phyloP scores from a whole-genome alignment of 2,888 invertebrate species.

The Agrochola litura region DNA sequence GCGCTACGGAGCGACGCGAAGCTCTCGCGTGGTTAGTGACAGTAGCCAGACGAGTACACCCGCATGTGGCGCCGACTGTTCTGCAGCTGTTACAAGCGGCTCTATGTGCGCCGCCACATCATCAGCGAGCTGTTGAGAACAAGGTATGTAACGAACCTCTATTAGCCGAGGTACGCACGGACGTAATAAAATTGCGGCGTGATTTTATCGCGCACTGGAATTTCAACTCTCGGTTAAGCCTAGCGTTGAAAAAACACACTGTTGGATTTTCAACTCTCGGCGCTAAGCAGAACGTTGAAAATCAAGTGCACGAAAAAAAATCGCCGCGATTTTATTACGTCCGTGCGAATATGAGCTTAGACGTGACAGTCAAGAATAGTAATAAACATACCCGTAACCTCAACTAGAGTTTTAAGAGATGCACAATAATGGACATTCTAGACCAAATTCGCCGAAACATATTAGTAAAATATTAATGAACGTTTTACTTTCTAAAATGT shows the following conservation, averaged over 20 bases:
- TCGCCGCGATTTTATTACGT: no score
- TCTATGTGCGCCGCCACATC: constrained; percentile 80
- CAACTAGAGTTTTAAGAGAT: no score
- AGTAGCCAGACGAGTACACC: constrained; percentile 96
- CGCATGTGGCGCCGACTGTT: constrained; percentile 97
- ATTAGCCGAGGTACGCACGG: no score
- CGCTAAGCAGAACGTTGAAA: no score
- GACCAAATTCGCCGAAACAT: background rate
- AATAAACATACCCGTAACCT: background rate
- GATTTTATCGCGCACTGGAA: no score
- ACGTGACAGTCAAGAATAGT: background rate
- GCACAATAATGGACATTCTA: background rate
- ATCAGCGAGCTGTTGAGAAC: constrained; percentile 40
- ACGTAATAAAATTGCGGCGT: no score
- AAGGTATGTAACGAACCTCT: constrained; percentile 44
- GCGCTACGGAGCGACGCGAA: constrained; percentile 92
- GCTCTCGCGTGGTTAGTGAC: constrained; percentile 95
- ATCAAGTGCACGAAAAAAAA: no score
- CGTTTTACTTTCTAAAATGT: background rate
- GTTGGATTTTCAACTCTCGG: no score
- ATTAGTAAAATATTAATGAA: no score
- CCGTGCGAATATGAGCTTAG: no score
- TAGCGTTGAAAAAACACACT: no score
- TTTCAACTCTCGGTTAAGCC: no score
- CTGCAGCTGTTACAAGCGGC: constrained; percentile 7